Percentiles rank a stretch among this genome's conserved stretches.
phyloP scores from a whole-genome alignment of 2,888 invertebrate species.

The Papilio protenor region DNA sequence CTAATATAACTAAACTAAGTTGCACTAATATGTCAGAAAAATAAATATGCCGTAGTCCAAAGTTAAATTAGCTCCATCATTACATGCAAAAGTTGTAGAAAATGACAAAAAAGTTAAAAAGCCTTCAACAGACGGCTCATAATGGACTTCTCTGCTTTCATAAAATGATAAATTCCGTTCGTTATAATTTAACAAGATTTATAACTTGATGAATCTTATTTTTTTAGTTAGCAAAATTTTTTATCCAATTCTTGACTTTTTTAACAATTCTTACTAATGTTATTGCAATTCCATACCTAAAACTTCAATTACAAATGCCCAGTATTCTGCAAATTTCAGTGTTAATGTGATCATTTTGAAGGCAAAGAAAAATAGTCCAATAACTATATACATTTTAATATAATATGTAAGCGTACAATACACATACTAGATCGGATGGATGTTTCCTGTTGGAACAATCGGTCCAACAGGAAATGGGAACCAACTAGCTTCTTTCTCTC shows the following conservation, averaged over 20 bases:
- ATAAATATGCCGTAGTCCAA: neutral
- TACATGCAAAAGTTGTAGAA: neutral
- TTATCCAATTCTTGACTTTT: neutral
- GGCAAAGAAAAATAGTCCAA: neutral
- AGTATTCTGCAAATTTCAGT: neutral
- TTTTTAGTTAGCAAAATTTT: neutral
- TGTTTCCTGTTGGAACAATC: no score
- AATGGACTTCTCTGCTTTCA: slow-evolving; percentile 26
- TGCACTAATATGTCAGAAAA: neutral
- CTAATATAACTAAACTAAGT: no score
- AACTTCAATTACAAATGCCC: neutral
- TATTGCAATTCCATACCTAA: neutral
- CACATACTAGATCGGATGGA: neutral
- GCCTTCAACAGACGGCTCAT: neutral
- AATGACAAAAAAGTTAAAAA: slow-evolving; percentile 13
- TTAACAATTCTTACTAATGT: neutral
- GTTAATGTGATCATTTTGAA: neutral
- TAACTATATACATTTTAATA: no score
- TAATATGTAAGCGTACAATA: neutral
- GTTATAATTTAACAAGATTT: slow-evolving; percentile 2
- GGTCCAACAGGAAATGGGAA: no score
- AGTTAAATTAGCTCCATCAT: slow-evolving; percentile 1
- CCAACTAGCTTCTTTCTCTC: no score
- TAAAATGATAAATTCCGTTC: slow-evolving; percentile 10
- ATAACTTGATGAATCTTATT: neutral